A percentile compares a stretch with the other conserved stretches of the same genome.
phyloP scores from a whole-genome alignment of 53 echinoderm and acorn worm species.

The Holothuria scabra region DNA sequence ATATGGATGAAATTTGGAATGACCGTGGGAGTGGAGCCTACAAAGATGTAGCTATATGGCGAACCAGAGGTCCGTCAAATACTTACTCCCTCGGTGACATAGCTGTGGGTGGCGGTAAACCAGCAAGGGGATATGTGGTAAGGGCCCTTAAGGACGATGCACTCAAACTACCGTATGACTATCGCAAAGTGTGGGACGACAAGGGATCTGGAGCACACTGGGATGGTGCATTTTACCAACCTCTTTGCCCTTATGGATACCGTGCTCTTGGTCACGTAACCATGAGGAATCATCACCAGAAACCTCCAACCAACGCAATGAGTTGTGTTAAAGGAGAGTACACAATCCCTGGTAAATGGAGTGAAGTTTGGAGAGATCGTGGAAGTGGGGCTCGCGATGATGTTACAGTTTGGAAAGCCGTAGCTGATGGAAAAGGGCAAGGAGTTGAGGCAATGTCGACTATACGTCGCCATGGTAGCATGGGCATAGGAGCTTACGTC shows the following conservation, averaged over 20 bases:
- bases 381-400: background rate
- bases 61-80: background rate
- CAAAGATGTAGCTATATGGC: constrained; percentile 18
- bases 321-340: background rate
- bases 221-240: constrained; percentile 4
- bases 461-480: background rate
- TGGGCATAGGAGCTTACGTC: background rate
- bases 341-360: background rate
- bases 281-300: background rate
- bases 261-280: background rate
- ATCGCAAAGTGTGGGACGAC: constrained; percentile 1
- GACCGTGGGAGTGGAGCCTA: constrained; percentile 26
- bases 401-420: background rate
- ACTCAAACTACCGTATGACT: background rate
- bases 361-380: background rate
- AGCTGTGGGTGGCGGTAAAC: constrained; percentile 1
- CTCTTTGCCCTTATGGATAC: background rate
- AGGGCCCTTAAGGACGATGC: background rate
- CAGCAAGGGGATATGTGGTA: background rate
- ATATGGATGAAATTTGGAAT: constrained; percentile 37
- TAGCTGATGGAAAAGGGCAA: background rate
- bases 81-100: constrained; percentile 30
- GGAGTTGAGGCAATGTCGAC: constrained; percentile 17
- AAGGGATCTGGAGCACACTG: constrained; percentile 10
- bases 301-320: background rate